Evolutionary conservation across 2,797 vertebrate species (phyloP).

Genomic region (Poeciliopsis turneri): DNA sequence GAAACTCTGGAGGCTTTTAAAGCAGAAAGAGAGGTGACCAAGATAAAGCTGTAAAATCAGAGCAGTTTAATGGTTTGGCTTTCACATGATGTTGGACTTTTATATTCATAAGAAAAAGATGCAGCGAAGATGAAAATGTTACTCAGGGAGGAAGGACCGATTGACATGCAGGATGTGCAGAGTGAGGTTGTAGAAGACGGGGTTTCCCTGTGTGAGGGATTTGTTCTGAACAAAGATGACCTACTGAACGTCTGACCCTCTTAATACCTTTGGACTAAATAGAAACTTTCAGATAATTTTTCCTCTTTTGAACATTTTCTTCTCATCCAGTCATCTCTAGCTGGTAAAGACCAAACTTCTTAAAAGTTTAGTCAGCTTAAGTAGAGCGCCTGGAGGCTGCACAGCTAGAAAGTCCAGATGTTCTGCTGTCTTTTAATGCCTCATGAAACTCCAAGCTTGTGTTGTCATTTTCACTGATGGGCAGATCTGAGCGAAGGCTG

Average conservation of each 20-base stretch:
- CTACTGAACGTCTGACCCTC: background rate
- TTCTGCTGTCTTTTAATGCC: conserved; percentile 55
- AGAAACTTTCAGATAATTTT: conserved; percentile 10
- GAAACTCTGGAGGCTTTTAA: conserved; percentile 28
- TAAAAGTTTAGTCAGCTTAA: conserved; percentile 61
- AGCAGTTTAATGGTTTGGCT: conserved; percentile 43
- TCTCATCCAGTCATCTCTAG: conserved; percentile 29
- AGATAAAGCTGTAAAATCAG: conserved; percentile 27
- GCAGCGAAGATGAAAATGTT: conserved; percentile 32
- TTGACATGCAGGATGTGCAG: conserved; percentile 7
- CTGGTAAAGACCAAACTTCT: conserved; percentile 33
- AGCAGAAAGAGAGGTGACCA: conserved; percentile 45
- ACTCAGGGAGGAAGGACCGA: conserved; percentile 23
- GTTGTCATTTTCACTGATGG: conserved; percentile 53
- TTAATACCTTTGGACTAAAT: conserved; percentile 3
- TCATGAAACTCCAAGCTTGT: conserved; percentile 55
- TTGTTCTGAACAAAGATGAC: background rate
- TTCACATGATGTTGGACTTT: conserved; percentile 10
- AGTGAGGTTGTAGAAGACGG: too few species aligned
- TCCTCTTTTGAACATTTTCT: conserved; percentile 11
- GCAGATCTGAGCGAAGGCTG: conserved; percentile 33
- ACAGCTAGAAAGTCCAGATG: conserved; percentile 61
- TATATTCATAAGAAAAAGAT: conserved; percentile 38
- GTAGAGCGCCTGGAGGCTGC: conserved; percentile 42
- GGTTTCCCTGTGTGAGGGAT: background rate